Evolutionary conservation across 2,888 invertebrate species (phyloP).

Genomic region (Ctenicera cuprea): DNA sequence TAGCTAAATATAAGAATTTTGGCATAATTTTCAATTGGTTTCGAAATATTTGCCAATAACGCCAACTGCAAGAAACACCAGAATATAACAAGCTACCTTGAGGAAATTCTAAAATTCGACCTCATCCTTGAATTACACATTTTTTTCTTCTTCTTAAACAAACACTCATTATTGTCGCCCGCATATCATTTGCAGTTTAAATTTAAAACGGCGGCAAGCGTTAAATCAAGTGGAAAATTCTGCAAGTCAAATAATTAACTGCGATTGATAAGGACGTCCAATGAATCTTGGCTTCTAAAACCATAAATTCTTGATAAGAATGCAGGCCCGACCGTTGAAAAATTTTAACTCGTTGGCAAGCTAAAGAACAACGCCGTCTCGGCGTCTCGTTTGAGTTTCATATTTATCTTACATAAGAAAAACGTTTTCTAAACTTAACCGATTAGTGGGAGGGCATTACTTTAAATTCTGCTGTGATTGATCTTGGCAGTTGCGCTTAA

Average conservation of each 20-base stretch:
- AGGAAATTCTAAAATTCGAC: no score
- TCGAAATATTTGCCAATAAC: no score
- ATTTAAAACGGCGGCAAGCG: neutral
- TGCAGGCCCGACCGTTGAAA: slow-evolving; percentile 17
- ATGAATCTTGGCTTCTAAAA: slow-evolving; percentile 32
- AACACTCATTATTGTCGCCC: no score
- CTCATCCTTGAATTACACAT: no score
- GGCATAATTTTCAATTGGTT: no score
- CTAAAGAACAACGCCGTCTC: slow-evolving; percentile 11
- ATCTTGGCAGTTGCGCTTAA: slow-evolving; percentile 13
- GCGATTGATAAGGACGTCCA: neutral
- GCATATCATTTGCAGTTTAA: no score
- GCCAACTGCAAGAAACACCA: no score
- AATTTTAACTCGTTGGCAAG: slow-evolving; percentile 33
- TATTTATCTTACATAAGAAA: slow-evolving; percentile 24
- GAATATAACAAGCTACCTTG: no score
- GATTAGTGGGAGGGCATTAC: slow-evolving; percentile 10
- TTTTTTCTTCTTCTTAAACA: no score
- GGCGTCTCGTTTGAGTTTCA: neutral
- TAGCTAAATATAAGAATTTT: no score
- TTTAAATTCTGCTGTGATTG: slow-evolving; percentile 7
- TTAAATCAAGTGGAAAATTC: neutral
- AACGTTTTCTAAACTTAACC: slow-evolving; percentile 26
- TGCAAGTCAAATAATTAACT: neutral
- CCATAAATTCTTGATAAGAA: slow-evolving; percentile 32